Base-by-base conservation (phyloP, 1,140 invertebrate genomes). In the Drosophila sucinea region DNA sequence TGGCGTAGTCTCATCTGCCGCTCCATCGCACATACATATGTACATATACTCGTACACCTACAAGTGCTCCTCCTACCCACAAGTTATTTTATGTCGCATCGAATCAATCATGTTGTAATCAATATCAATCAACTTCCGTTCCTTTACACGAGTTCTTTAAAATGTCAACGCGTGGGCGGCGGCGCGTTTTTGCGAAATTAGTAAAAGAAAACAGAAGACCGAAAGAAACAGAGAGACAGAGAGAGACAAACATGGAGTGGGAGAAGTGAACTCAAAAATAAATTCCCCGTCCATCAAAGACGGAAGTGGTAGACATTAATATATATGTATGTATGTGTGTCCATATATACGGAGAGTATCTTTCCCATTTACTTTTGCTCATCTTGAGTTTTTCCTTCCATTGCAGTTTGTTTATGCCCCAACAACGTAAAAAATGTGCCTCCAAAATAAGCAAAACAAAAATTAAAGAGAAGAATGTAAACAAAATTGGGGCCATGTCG, bases 251-350 rank as follows among this genome's bases (percentile, higher is more conserved):
- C 4, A 23, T 30, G 8, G 7, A 33, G 7, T n/a, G 29, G 10
- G 7, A 58, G 30, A 17, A 62, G 10, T 54, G 17, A 55, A 56
- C 25, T 32, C 41, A 23, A 58, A 29, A 8, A 60, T 64, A 32
- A 58, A 67, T 47, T 61, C 51, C 32, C 47, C 32, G 35, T 51
- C 44, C 65, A 71, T 68, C 57, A 73, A 62, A 76, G 61, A 51
- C 66, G 77, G 74, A 79, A 77, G 67, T 69, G 66, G 66, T 67
- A 60, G 70, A 67, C 77, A 77, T 79, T 79, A 73, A 79, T 79
- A 73, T 69, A 47, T 55, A 65, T 60, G 11, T 55, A 65, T 60
- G 11, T 64, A n/a, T 38, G 44, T 17, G 17, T 17, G 17, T 17
- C 17, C 17, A 17, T 17, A 17, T 17, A 17, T 17, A 17, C 17